Base-by-base conservation (phyloP, 2,888 invertebrate species). In the Metopia argyrocephala region DNA sequence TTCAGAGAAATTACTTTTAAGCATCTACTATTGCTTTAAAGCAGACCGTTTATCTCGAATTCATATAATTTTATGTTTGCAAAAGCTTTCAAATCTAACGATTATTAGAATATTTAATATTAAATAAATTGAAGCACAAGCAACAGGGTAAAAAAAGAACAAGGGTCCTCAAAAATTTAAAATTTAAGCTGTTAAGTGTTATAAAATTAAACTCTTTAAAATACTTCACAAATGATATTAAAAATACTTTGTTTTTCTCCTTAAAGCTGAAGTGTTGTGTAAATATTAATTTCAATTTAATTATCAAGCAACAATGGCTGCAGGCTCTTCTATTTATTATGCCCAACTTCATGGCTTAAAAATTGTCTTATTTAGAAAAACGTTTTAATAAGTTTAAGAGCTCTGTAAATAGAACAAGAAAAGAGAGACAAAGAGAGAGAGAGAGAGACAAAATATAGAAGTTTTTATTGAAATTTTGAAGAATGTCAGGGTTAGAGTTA, bases 201-300 rank as follows among this genome's bases (percentile, higher is more conserved):
- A 38, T 59, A 21, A 38, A 21, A 59, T 59, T 21, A 59, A 38
- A 59, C n/a, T 31, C 15, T 59, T 38, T 6, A 59, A 59, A 18
- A 56, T 56, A n/a, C 27, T 7, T 27, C 12, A 23, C 5, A 1
- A 2, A 18, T 27, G 27, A 7, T 7, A 6, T 31, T 56, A 56
- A 18, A 5, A 20, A 20, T 18, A 18, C 3, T 3, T 3, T 31
- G 1, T 4, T 2, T 31, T 7, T 6, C 31, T 31, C 9, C 3
- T 31, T 31, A 12, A 9, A n/a, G n/a, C n/a, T n/a, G n/a, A 6
- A 45, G 46, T 59, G 23, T 69, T 59, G 15, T 21, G 48, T 18
- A 48, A 57, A 48, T 59, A 48, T 69, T 57, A 69, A 46, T 57
- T 46, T 45, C 20, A 48, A 69, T 57, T 57, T 57, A 25, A 57